Evolutionary conservation across 35 echinoderm and acorn worm species (phyloP).

Genomic region (Amphiura filiformis): DNA sequence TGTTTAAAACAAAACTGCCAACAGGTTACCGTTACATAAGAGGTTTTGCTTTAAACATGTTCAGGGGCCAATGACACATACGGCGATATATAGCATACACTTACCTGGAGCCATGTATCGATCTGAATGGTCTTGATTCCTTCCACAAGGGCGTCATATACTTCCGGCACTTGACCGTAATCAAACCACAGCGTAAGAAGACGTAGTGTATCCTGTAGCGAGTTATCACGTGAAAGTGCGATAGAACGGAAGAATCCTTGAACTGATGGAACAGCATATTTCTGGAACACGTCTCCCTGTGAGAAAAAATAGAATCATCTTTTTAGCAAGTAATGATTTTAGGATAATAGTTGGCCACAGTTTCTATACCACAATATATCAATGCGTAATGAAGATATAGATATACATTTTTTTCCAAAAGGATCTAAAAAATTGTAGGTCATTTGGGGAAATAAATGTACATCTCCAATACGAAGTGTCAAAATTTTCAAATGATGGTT

Average conservation of each 20-base stretch:
- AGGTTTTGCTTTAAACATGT: no score
- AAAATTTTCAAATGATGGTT: no score
- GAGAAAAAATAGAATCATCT: neutral
- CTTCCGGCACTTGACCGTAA: conserved; percentile 86
- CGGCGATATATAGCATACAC: no score
- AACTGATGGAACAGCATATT: conserved; percentile 81
- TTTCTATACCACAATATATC: no score
- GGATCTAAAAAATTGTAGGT: no score
- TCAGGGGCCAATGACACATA: no score
- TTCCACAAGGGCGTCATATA: conserved; percentile 86
- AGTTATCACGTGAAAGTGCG: conserved; percentile 71
- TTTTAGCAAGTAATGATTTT: conserved; percentile 3
- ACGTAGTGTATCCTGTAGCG: conserved; percentile 81
- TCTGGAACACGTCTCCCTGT: conserved; percentile 56
- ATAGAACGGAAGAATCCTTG: conserved; percentile 97
- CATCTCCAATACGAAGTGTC: no score
- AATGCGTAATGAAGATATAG: no score
- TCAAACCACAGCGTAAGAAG: conserved; percentile 98
- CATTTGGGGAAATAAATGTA: no score
- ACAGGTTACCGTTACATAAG: no score
- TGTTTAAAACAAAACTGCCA: no score
- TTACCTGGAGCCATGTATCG: conserved; percentile 99
- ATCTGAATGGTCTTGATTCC: conserved; percentile 97
- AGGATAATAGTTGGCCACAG: neutral
- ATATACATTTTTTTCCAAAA: no score